phyloP scores from a whole-genome alignment of 2,797 vertebrate genomes.

The Corythornis leucogaster region DNA sequence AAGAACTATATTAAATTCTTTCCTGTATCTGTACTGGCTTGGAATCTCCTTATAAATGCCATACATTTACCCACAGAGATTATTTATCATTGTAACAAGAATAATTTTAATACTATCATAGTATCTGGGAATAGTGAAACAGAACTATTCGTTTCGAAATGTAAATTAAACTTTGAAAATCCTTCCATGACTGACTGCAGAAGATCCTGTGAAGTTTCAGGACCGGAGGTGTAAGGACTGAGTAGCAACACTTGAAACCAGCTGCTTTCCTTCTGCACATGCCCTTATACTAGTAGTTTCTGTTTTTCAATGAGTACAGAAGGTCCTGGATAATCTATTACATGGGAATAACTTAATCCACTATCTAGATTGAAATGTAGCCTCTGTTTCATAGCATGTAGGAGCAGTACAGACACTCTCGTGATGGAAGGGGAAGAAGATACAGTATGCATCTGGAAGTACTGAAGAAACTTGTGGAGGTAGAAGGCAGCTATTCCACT shows the following conservation, averaged over 20 bases:
- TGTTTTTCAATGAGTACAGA: not conserved
- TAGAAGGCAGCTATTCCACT: slow-evolving; percentile 27
- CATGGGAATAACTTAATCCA: slow-evolving; percentile 51
- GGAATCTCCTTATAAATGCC: not conserved
- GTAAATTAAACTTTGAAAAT: not conserved
- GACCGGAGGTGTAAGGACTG: not conserved
- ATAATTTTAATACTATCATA: not conserved
- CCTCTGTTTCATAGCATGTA: not conserved
- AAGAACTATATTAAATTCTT: not conserved
- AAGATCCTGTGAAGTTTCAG: not conserved
- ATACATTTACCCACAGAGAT: not conserved
- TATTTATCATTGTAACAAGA: not conserved
- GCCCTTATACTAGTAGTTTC: not conserved
- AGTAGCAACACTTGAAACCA: not conserved
- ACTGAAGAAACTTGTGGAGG: slow-evolving; percentile 33
- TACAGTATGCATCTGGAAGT: not conserved
- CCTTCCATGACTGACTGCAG: not conserved
- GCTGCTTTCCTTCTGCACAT: not conserved
- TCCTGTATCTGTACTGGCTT: not conserved
- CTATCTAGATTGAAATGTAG: slow-evolving; percentile 52
- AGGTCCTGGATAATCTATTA: not conserved
- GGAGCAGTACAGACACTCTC: not conserved
- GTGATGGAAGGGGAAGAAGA: not conserved
- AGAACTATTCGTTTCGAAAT: not conserved
- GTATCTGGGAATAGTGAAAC: not conserved